These are phyloP conservation scores for Zophobas atratus DNA, from an alignment of 1,140 invertebrate genomes.

Conservation along the genomic window DNA sequence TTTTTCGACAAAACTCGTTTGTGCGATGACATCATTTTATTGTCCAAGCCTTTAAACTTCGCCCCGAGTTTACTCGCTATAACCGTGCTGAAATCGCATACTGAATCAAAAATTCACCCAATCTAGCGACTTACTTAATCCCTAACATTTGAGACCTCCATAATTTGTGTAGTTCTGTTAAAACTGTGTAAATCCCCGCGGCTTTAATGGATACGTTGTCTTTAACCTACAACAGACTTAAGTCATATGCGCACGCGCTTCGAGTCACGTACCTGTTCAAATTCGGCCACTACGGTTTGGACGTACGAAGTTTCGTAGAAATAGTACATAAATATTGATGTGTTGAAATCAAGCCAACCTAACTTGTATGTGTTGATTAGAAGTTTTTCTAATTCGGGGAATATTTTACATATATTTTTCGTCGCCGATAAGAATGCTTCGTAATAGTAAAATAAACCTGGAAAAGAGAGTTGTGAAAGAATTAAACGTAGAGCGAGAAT, in stretches of 20 bases:
- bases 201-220: constrained; percentile 34
- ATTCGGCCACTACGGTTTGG: constrained; percentile 43
- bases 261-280: constrained; percentile 12
- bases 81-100: constrained; percentile 5
- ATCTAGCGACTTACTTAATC: constrained; percentile 26
- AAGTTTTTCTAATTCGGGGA: constrained; percentile 59
- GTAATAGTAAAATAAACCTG: constrained; percentile 61
- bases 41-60: constrained; percentile 26
- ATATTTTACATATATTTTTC: constrained; percentile 57
- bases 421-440: constrained; percentile 60
- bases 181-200: constrained; percentile 37
- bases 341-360: constrained; percentile 62
- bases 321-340: constrained; percentile 60
- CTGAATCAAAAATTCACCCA: not conserved
- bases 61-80: constrained; percentile 16
- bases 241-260: not conserved
- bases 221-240: constrained; percentile 32
- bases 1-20: constrained; percentile 57
- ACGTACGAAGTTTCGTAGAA: constrained; percentile 60
- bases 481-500: not conserved
- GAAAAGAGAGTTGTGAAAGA: constrained; percentile 40
- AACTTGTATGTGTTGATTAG: constrained; percentile 59
- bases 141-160: constrained; percentile 44
- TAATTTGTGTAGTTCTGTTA: constrained; percentile 33
- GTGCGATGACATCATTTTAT: constrained; percentile 44